Evolutionary conservation across 2,113 vertebrate genomes (phyloP).

Genomic region (Cinclus cinclus): DNA sequence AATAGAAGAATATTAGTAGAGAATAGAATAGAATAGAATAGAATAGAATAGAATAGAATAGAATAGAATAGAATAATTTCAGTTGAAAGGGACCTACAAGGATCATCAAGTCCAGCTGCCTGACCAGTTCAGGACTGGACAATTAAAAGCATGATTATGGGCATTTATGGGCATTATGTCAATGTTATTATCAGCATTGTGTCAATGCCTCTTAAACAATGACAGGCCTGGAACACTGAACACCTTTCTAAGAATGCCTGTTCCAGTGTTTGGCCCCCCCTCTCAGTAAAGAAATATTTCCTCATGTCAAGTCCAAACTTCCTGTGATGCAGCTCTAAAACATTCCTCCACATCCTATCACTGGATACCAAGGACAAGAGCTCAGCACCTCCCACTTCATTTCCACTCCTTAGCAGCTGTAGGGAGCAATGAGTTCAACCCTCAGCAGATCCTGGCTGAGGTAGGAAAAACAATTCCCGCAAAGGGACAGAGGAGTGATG

Average conservation of each 20-base stretch:
- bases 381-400: neutral
- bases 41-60: neutral
- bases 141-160: neutral
- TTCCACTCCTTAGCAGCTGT: neutral
- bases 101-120: too few species aligned
- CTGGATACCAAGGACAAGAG: neutral
- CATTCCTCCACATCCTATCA: rapidly evolving
- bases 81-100: rapidly evolving
- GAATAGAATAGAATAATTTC: neutral
- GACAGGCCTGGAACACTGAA: rapidly evolving
- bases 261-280: neutral
- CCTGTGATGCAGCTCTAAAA: rapidly evolving
- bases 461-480: neutral
- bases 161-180: too few species aligned
- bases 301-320: rapidly evolving
- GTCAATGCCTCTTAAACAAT: neutral
- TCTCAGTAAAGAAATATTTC: neutral
- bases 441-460: neutral
- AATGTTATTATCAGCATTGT: neutral
- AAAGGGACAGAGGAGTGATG: neutral
- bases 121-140: neutral
- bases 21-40: neutral
- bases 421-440: neutral
- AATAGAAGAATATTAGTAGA: too few species aligned
- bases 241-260: neutral